phyloP scores from a whole-genome alignment of 2,888 invertebrate genomes.

The Selenia dentaria region DNA sequence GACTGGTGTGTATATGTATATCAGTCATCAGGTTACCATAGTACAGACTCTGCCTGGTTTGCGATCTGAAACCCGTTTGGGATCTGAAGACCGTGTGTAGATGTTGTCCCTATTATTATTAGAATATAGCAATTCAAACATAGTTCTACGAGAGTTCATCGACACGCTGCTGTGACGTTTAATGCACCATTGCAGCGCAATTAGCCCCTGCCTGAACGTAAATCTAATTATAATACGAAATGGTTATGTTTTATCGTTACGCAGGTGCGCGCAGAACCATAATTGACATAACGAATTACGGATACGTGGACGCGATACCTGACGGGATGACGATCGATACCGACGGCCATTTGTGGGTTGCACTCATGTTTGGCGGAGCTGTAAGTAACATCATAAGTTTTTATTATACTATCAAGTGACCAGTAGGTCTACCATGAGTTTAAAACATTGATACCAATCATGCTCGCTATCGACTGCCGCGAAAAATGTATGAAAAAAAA shows the following conservation, averaged over 20 bases:
- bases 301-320: conserved; percentile 79
- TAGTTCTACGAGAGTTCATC: neutral
- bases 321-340: conserved; percentile 92
- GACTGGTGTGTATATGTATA: no score
- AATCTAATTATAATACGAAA: neutral
- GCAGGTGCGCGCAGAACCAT: conserved; percentile 63
- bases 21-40: no score
- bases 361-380: conserved; percentile 85
- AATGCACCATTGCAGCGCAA: neutral
- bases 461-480: no score
- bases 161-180: neutral
- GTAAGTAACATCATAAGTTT: conserved; percentile 82
- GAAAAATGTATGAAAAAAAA: no score
- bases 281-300: conserved; percentile 55
- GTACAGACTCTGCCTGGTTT: no score
- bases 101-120: no score
- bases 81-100: no score
- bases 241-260: neutral
- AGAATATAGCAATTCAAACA: no score
- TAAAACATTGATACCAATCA: no score
- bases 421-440: no score
- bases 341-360: conserved; percentile 90
- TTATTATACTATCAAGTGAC: no score
- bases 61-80: no score
- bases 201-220: neutral